Evolutionary conservation across 2,113 vertebrate species (phyloP), one percentile per base, ranked within the genome.

Genomic region (Pardalotus punctatus): DNA sequence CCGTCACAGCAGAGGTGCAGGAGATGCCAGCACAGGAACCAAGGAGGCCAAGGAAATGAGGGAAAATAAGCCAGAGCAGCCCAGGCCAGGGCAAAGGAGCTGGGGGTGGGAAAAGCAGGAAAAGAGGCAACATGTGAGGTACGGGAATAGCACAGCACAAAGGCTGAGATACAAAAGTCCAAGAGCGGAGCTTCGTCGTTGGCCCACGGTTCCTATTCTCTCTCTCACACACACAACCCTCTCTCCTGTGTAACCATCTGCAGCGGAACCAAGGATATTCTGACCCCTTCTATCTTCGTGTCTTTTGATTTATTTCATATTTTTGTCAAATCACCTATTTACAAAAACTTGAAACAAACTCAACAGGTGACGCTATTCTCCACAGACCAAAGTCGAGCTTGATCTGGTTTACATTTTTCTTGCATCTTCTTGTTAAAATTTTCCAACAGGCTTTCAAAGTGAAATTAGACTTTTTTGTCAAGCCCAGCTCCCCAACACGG

Each of bases 401-500:
- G 95, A 97, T 97, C 96, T 94, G 96, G 96, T 97, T 97, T 97
- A 96, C 96, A 97, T 97, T 97, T 96, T 97, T 94, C 96, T 97
- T 96, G 96, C 96, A 97, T 96, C 96, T 95, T 97, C 95, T 94
- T 94, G 96, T 96, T 96, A 97, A 96, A 97, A 81, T 97, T 97
- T 96, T 97, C 96, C 96, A 96, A 96, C 96, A 92, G 96, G 91
- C 95, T 97, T 97, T 97, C 96, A 96, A 97, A 97, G 96, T 97
- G 94, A 96, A 97, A 97, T 97, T 97, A 97, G 96, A 96, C 93
- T 91, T 96, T 95, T 96, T 94, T 95, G 96, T 94, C 80, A 87
- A 94, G 70, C 86, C 92, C 86, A 92, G 95, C 95, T 97, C 96
- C 93, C 91, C 90, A 93, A 94, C 3, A 83, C 11, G 45, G 94